phyloP scores from a whole-genome alignment of 2,113 vertebrate genomes.

The Ardeotis arabs region DNA sequence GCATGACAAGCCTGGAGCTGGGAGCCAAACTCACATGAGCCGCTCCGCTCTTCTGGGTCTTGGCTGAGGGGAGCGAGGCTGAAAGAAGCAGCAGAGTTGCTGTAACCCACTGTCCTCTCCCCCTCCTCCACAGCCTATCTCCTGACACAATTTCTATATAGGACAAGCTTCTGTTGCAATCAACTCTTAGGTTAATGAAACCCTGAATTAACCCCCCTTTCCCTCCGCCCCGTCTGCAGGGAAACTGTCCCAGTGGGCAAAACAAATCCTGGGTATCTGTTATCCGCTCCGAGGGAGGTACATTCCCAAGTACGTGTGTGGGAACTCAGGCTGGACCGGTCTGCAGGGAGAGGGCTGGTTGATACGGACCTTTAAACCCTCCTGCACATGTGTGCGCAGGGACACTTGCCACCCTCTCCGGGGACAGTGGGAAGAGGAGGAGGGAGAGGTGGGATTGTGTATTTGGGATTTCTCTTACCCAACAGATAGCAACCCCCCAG shows the following conservation, averaged over 20 bases:
- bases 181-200: conserved; percentile 47
- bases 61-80: accelerated
- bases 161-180: conserved; percentile 31
- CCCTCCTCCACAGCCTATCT: background rate
- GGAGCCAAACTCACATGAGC: background rate
- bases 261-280: background rate
- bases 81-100: background rate
- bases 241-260: background rate
- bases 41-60: background rate
- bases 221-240: background rate
- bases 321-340: background rate
- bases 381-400: accelerated
- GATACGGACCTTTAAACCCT: background rate
- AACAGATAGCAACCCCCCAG: background rate
- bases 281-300: background rate
- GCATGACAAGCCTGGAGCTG: background rate
- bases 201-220: background rate
- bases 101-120: background rate
- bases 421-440: background rate
- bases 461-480: background rate
- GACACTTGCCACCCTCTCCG: accelerated
- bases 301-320: conserved; percentile 3
- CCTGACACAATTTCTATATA: conserved; percentile 43
- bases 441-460: background rate
- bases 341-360: background rate